Evolutionary conservation across 2,888 invertebrate species (phyloP), one percentile per base, ranked within the genome.

Genomic region (Lymantria dispar): DNA sequence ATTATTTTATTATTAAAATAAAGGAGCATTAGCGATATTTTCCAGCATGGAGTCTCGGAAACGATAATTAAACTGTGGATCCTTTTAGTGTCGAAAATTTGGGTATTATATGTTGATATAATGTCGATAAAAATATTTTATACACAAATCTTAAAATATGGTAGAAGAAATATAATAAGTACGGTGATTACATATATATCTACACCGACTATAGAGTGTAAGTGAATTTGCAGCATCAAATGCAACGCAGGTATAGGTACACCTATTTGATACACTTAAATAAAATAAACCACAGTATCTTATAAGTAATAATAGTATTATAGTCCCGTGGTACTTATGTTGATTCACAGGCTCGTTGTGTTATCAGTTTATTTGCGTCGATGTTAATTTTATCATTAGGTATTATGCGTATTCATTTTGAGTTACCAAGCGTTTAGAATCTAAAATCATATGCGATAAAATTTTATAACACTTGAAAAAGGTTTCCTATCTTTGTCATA

Each of bases 281-380:
- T 49, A 61, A 58, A 58, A 41, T 53, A 45, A 52, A 52, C 38
- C 53, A 8, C 10, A 10, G 33, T 33, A 33, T 10, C 9, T 33
- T 33, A 10, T 33, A 33, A 10, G 33, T 33, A 33, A 33, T 48
- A 43, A 48, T 47, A 8, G 29, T 51, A n/a, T 15, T 39, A 45
- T 43, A 42, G 47, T 22, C 22, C 22, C 22, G 50, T 29, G 47
- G 47, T 14, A 54, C 53, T 53, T 54, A 46, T 48, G 53, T 58
- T 48, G 56, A 53, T 61, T 63, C 48, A 56, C 57, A 60, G 64
- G 59, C 65, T 58, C 58, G 54, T 57, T 54, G 40, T 50, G 55
- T 56, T 75, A 73, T 65, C 68, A 58, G 60, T 61, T 54, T 66
- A 62, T 69, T 60, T 62, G 62, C 33, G 31, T 12, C 45, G 50